phyloP scores from a whole-genome alignment of 2,888 invertebrate genomes.

The Sphinx pinastri region DNA sequence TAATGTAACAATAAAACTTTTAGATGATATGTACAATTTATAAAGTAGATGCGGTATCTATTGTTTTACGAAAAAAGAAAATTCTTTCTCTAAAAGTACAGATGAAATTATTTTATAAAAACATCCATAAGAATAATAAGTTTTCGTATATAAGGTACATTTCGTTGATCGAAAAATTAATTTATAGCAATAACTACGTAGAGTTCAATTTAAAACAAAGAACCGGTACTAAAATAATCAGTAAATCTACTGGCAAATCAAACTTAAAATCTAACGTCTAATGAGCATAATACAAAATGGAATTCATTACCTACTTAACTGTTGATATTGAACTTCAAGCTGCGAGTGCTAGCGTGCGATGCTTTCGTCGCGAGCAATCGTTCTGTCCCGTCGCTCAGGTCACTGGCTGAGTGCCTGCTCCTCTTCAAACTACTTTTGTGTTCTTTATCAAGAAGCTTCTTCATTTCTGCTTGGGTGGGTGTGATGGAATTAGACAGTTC shows the following conservation, averaged over 20 bases:
- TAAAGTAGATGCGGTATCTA: neutral
- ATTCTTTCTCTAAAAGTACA: constrained; percentile 6
- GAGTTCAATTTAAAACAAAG: constrained; percentile 39
- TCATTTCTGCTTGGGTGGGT: constrained; percentile 58
- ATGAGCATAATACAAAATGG: constrained; percentile 71
- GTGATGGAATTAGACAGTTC: constrained; percentile 49
- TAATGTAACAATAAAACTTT: constrained; percentile 23
- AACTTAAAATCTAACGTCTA: constrained; percentile 58
- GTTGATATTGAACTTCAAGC: constrained; percentile 84
- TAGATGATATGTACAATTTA: constrained; percentile 25
- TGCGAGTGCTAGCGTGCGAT: constrained; percentile 86
- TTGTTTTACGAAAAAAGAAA: neutral
- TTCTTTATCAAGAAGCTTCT: constrained; percentile 66
- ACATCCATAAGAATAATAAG: constrained; percentile 2
- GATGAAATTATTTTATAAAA: constrained; percentile 9
- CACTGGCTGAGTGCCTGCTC: constrained; percentile 88
- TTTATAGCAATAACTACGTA: constrained; percentile 20
- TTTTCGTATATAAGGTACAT: constrained; percentile 12
- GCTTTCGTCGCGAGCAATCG: constrained; percentile 81
- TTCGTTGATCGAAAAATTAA: constrained; percentile 34
- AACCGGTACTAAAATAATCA: constrained; percentile 41
- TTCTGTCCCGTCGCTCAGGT: constrained; percentile 85
- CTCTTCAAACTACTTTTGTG: constrained; percentile 64
- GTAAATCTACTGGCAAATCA: constrained; percentile 49
- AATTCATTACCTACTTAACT: constrained; percentile 71